These are phyloP conservation scores for Vanessa cardui DNA, from an alignment of 2,888 invertebrate species.

Conservation along the genomic window DNA sequence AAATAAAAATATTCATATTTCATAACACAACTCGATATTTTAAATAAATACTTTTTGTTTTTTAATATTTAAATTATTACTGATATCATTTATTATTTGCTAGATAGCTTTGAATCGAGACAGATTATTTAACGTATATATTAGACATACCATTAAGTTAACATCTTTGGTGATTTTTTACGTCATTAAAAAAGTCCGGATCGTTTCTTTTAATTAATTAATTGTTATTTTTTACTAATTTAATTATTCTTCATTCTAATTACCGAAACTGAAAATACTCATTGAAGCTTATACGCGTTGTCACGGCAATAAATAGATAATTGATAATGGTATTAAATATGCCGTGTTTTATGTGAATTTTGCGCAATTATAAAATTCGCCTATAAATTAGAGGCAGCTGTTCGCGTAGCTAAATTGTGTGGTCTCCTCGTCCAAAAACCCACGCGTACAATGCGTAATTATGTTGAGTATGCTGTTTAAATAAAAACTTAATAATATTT, in stretches of 20 bases:
- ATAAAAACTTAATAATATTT: slow-evolving; percentile 21
- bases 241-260: slow-evolving; percentile 3
- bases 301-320: slow-evolving; percentile 33
- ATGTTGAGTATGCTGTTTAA: slow-evolving; percentile 30
- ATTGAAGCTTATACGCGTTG: slow-evolving; percentile 12
- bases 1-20: too few relatives aligned
- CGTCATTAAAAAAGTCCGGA: too few relatives aligned
- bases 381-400: slow-evolving; percentile 44
- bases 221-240: too few relatives aligned
- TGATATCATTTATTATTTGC: too few relatives aligned
- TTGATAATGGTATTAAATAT: slow-evolving; percentile 37
- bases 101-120: too few relatives aligned
- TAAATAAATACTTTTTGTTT: too few relatives aligned
- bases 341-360: slow-evolving; percentile 37
- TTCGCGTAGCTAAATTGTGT: slow-evolving; percentile 46
- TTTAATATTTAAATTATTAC: too few relatives aligned
- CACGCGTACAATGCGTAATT: slow-evolving; percentile 34
- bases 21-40: too few relatives aligned
- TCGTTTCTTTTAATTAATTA: too few relatives aligned
- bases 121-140: too few relatives aligned
- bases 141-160: too few relatives aligned
- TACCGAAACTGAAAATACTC: neutral
- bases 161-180: too few relatives aligned
- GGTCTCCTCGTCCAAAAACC: slow-evolving; percentile 41
- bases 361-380: slow-evolving; percentile 45